Evolutionary conservation across 2,797 vertebrate genomes (phyloP).

Genomic region (Strix occidentalis): DNA sequence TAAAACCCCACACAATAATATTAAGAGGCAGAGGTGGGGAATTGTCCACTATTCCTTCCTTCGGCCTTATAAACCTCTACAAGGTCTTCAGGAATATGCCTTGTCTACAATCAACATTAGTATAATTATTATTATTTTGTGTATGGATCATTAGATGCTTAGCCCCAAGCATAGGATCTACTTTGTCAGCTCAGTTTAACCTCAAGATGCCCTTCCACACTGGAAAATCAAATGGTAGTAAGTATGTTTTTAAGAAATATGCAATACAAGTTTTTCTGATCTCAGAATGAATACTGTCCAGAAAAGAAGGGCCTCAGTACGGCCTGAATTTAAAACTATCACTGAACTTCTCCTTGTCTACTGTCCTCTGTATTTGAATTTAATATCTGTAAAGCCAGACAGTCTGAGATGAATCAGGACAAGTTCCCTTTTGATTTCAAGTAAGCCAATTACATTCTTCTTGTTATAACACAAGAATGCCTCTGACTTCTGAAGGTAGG

Average conservation of each 20-base stretch:
- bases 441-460: conserved; percentile 12
- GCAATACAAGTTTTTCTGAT: neutral
- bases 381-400: neutral
- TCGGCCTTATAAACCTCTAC: neutral
- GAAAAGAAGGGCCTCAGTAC: neutral
- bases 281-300: neutral
- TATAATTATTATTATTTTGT: neutral
- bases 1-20: neutral
- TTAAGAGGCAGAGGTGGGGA: neutral
- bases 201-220: neutral
- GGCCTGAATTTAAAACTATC: neutral
- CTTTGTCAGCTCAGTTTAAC: conserved; percentile 14
- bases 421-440: conserved; percentile 37
- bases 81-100: neutral
- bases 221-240: neutral
- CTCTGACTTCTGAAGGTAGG: neutral
- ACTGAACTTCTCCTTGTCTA: neutral
- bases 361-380: neutral
- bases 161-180: neutral
- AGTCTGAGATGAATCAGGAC: conserved; percentile 7
- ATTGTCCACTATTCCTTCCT: neutral
- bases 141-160: neutral
- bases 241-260: neutral
- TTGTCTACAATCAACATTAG: neutral
- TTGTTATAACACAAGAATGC: conserved; percentile 17